Percentiles rank a stretch among this genome's conserved stretches.
Conservation (phyloP, 2,113 vertebrate genomes). For the Siniperca chuatsi region DNA sequence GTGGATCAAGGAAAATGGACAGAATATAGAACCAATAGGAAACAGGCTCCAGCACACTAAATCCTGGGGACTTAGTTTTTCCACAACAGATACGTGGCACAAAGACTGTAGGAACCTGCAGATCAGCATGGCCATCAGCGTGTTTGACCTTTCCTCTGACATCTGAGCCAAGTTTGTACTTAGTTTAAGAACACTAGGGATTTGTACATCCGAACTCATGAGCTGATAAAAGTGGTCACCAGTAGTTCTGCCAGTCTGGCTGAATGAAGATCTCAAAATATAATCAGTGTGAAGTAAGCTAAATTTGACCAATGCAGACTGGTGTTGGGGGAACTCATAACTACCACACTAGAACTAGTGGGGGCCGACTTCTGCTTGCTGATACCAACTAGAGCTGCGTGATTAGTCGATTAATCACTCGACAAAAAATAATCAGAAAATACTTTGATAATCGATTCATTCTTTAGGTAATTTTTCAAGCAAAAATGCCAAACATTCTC, state of each 20-base stretch:
- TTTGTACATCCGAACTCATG: not conserved
- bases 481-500: no score
- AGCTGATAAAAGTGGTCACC: not conserved
- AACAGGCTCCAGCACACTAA: conserved; percentile 26
- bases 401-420: no score
- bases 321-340: not conserved
- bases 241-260: not conserved
- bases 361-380: not conserved
- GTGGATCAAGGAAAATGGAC: not conserved
- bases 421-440: no score
- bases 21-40: not conserved
- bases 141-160: conserved; percentile 19
- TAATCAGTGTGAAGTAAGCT: not conserved
- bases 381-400: not conserved
- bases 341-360: not conserved
- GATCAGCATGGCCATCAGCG: not conserved
- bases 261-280: not conserved
- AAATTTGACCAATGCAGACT: no score
- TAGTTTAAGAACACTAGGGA: not conserved
- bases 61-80: conserved; percentile 38
- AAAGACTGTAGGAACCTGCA: not conserved
- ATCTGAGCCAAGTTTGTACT: not conserved
- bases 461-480: no score
- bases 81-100: conserved; percentile 18
- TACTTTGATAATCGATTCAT: no score